phyloP scores from a whole-genome alignment of 1,140 invertebrate genomes.

The Achatina immaculata region DNA sequence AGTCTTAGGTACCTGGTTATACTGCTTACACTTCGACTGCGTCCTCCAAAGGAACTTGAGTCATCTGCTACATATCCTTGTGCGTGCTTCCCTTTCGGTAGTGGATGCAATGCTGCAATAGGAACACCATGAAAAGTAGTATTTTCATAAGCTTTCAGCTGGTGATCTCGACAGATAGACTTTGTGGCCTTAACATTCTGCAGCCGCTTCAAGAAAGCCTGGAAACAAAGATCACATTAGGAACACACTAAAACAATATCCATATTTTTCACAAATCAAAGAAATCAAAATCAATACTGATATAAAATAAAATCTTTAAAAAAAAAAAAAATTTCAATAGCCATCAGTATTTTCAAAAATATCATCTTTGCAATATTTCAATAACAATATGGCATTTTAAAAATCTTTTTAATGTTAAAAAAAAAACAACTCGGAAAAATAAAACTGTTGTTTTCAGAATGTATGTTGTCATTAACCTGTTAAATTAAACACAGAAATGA shows the following conservation, averaged over 20 bases:
- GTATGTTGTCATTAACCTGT: no score
- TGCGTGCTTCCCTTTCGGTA: background rate
- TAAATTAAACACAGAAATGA: no score
- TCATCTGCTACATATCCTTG: background rate
- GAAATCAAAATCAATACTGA: no score
- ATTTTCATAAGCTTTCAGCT: constrained; percentile 54
- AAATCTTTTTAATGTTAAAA: no score
- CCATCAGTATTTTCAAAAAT: no score
- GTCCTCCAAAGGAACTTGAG: constrained; percentile 26
- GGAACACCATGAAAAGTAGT: constrained; percentile 58
- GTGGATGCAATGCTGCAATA: constrained; percentile 46
- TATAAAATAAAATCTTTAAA: no score
- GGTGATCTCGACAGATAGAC: constrained; percentile 54
- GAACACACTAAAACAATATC: background rate
- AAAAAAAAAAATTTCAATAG: no score
- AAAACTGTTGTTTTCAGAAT: no score
- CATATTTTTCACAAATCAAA: no score
- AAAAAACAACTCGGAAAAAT: no score
- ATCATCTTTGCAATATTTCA: no score
- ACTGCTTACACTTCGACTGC: constrained; percentile 42
- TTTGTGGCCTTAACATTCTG: constrained; percentile 58
- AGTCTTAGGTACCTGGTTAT: background rate
- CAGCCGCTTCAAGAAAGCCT: constrained; percentile 65
- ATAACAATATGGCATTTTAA: no score
- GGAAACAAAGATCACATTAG: constrained; percentile 36